phyloP scores from a whole-genome alignment of 1,140 invertebrate species.

The Drosophila subpulchrella region DNA sequence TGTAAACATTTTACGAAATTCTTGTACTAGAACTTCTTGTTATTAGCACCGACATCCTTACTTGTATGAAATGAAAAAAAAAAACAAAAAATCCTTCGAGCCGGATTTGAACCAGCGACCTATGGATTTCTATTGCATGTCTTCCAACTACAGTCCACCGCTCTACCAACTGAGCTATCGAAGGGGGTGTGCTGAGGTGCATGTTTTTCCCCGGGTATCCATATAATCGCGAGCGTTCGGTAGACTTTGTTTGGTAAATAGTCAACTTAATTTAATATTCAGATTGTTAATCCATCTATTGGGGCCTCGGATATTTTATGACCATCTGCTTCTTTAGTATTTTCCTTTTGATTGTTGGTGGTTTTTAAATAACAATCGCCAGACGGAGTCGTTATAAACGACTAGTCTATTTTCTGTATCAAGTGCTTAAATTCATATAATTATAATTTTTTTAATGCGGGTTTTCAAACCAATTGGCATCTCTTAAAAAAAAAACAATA shows the following conservation, averaged over 20 bases:
- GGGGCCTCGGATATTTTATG: background rate
- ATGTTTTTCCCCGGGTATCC: background rate
- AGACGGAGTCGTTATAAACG: too few relatives aligned
- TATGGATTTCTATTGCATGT: constrained; percentile 86
- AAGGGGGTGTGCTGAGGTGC: constrained; percentile 84
- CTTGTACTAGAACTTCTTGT: too few relatives aligned
- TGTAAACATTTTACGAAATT: background rate
- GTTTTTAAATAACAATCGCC: too few relatives aligned
- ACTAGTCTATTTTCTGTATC: too few relatives aligned
- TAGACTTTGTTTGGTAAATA: background rate
- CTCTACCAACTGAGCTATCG: constrained; percentile 95
- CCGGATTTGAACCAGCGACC: constrained; percentile 91
- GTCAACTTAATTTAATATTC: background rate
- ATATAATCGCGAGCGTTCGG: background rate
- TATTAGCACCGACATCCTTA: too few relatives aligned
- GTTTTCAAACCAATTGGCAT: too few relatives aligned
- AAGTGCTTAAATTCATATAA: too few relatives aligned
- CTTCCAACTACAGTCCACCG: constrained; percentile 91
- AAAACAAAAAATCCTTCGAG: constrained; percentile 86
- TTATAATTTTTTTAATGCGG: too few relatives aligned
- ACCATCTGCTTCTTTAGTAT: too few relatives aligned
- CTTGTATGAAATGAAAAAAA: background rate
- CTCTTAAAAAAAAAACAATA: background rate
- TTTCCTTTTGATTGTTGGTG: background rate
- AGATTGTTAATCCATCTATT: background rate